Base-by-base conservation (phyloP, 2,888 invertebrate species). In the Eustalomyia histrio region DNA sequence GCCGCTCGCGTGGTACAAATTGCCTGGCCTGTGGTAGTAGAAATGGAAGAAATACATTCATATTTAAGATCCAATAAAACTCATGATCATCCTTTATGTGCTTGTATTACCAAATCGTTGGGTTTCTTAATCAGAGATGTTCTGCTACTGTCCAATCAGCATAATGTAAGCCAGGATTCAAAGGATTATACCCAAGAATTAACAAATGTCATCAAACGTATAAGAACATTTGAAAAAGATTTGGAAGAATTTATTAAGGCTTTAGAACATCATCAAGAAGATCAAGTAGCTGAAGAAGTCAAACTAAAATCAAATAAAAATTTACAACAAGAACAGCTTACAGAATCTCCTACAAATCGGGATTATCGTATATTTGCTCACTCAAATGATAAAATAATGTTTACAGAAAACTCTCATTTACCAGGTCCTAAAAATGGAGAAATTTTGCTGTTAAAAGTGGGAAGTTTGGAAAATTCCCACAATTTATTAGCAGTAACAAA, bases 401-500 rank as follows among this genome's bases (percentile, higher is more conserved):
- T 14, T 17, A 29, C 35, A 33, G 64, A 68, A 39, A 67, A 63
- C 9, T 60, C 67, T 2, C 57, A 57, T 76, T 71, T 80, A 14
- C 79, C 82, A 5, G 39, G 71, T 2, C 52, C 12, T 5, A 47
- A 78, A n/a, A 50, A 83, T 6, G 86, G 85, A 5, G 83, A 88
- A 17, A 81, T 84, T n/a, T 18, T 84, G 5, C 50, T 53, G 4
- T 24, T 84, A 0, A 2, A 53, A 21, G 83, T 86, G 4, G 79
- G 85, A 0, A 47, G 76, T 0, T 21, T 60, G 0, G 35, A 47
- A 1, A 82, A 67, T 1, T 85, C 86, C 4, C 87, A 86, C 10
- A 87, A 84, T 14, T 83, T 92, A 7, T 85, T 91, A 72, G 92
- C 91, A 6, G 87, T 91, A 33, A 89, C 90, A 1, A 79, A 84